These are phyloP conservation scores for Otolemur garnettii DNA, from an alignment of 2,113 vertebrate genomes.

Conservation along the genomic window DNA sequence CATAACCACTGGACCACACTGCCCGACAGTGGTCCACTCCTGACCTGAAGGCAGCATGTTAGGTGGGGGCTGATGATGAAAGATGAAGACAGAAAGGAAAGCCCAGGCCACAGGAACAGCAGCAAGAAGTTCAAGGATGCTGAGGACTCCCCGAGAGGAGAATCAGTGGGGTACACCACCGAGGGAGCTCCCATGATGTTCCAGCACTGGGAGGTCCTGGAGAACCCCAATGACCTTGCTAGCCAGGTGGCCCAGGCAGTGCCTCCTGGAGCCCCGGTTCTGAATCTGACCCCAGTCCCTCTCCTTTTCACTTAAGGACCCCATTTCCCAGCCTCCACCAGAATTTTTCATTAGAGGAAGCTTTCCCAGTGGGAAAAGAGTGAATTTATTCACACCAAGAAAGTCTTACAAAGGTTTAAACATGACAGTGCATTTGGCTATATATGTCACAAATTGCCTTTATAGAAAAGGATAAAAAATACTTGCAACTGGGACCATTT, in stretches of 20 bases:
- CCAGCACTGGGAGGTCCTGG: accelerated
- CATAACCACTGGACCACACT: neutral
- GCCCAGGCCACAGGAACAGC: no score
- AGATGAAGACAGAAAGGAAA: neutral
- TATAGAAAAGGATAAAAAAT: constrained; percentile 33
- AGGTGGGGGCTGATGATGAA: accelerated
- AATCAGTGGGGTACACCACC: accelerated
- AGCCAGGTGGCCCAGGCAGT: neutral
- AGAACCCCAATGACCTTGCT: neutral
- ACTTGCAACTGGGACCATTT: neutral
- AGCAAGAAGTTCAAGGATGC: neutral
- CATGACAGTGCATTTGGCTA: neutral
- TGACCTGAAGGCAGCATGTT: neutral
- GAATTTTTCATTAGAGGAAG: neutral
- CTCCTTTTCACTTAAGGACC: neutral
- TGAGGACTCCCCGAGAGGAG: neutral
- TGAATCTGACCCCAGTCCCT: neutral
- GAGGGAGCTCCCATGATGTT: accelerated
- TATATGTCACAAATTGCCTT: constrained; percentile 41
- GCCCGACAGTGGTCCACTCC: accelerated
- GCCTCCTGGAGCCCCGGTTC: no score
- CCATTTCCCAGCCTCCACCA: neutral
- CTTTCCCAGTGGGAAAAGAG: neutral
- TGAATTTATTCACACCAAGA: neutral
- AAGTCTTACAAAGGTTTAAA: constrained; percentile 18